Base-by-base conservation (phyloP, 37 sponge, comb jelly and placozoan species). In the Oscarella lobularis region DNA sequence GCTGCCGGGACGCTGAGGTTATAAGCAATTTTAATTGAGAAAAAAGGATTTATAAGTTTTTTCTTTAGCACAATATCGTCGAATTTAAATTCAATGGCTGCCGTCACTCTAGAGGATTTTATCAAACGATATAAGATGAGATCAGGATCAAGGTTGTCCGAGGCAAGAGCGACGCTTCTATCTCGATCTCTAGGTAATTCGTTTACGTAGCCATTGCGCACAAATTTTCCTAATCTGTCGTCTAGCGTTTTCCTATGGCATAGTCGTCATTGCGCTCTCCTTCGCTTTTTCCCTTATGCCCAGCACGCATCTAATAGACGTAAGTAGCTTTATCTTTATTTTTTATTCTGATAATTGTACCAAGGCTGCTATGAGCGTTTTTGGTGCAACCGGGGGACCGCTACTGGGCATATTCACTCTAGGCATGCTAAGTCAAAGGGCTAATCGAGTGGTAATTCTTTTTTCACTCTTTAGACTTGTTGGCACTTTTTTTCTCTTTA, bases 361-460 rank as follows among this genome's bases (percentile, higher is more conserved):
- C 60, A 48, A 48, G 60, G 60, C 60, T 20, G 20, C 14, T 48
- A 9, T 27, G 60, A 48, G 60, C 20, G 60, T 48, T 20, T 48
- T 48, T 48, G 60, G 60, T 48, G 60, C 60, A 48, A 48, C 60
- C 9, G 60, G 60, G 9, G 60, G 60, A 48, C 60, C 60, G 20
- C 60, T 48, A 20, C 60, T 48, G 9, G 60, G 60, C 9, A 20
- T 48, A 9, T 48, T 48, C 60, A 48, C 60, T 27, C 60, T 48
- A 48, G 60, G 60, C 9, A 48, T 48, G 60, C 60, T 48, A 27
- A 27, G 14, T 48, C 9, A 20, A 48, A 48, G 20, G 60, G 60
- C 60, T 48, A 48, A 48, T 48, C 60, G 20, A 27, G 20, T 9
- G 60, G 60, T 48, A 27, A 9, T 27, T 9, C 20, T 48, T 9